Evolutionary conservation across 1,140 invertebrate species (phyloP), one percentile per base, ranked within the genome.

Genomic region (Trichonephila clavipes): DNA sequence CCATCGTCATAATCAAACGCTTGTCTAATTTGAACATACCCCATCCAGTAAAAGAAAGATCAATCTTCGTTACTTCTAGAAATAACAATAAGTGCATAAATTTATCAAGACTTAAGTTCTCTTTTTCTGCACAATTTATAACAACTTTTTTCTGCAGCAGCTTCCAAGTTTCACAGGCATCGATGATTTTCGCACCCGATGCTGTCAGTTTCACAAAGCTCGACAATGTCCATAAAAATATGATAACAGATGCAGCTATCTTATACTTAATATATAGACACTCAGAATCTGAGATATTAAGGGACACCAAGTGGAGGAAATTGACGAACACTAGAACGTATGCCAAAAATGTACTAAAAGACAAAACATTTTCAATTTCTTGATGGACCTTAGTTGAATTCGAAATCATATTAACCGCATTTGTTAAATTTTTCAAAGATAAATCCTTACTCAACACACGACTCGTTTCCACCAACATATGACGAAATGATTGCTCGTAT

Each of bases 241-340:
- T 40, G 21, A 88, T 40, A 18, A 64, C 34, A 6, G 40, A 88
- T 3, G 40, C 86, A 5, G 28, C 40, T 19, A 61, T 24, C 0
- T 66, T 34, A 28, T 58, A 89, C 1, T n/a, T 58, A 2, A 77
- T 21, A 51, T n/a, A 34, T 2, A 16, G 28, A 18, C 34, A 34
- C 14, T 7, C 66, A 12, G 58, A 28, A 24, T 69, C 64, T 19
- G 66, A 19, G 4, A 58, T 44, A 19, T 89, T 58, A 4, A 89
- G 18, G 0, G 40, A 40, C 18, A 89, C 40, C 66, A 89, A 58
- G 21, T 89, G 72, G 8, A 89, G 44, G 16, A 89, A 89, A 19
- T 89, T 89, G 0, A 89, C 64, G 19, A 89, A 89, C 44, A 89
- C 88, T 12, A 89, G 21, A 16, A 89, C 88, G 34, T 89, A 89